phyloP scores from a whole-genome alignment of 2,113 vertebrate genomes.

The mouse (Mus musculus) region GRCm39 chr2:153374501-153375000 shows the following conservation, averaged over 20 bases:
- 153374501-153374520: not conserved
- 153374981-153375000: not conserved
- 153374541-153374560: not conserved
- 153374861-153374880: not conserved
- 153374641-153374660: not conserved
- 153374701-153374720: constrained; percentile 8
- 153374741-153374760: not conserved
- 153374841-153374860: not conserved
- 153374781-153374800: constrained; percentile 3
- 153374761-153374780: not conserved
- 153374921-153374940: not conserved
- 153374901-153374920: not conserved
- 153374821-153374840: not conserved
- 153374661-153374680: not conserved
- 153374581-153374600: not conserved
- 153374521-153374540: not conserved
- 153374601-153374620: not conserved
- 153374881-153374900: not conserved
- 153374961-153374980: not conserved
- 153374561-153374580: not conserved
- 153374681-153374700: not conserved
- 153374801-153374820: no score
- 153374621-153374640: not conserved
- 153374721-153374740: not conserved
- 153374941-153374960: not conserved